phyloP scores from a whole-genome alignment of 2,113 vertebrate species.

The Symphodus melops region DNA sequence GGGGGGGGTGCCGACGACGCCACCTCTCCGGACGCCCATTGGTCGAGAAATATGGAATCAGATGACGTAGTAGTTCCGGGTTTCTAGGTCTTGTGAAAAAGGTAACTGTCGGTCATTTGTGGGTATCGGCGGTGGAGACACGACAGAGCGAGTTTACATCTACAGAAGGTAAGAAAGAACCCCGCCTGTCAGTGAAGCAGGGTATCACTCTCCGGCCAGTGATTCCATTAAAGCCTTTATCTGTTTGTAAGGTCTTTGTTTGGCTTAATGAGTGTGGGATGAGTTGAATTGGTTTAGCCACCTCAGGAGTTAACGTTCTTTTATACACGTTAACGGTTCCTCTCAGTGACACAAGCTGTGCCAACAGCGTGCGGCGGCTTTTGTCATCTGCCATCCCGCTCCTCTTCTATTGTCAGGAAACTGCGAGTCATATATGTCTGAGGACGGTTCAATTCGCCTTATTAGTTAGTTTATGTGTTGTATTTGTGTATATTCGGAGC shows the following conservation, averaged over 20 bases:
- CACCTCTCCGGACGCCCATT: constrained; percentile 60
- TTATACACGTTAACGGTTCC: constrained; percentile 13
- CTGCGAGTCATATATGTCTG: not conserved
- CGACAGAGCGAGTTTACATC: not conserved
- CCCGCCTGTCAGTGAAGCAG: constrained; percentile 23
- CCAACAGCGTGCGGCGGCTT: constrained; percentile 25
- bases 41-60: constrained; percentile 84
- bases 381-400: constrained; percentile 43
- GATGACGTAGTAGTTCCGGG: constrained; percentile 83
- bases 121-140: not conserved
- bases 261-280: constrained; percentile 8
- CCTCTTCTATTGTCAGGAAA: not conserved
- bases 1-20: no score
- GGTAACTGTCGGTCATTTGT: constrained; percentile 86
- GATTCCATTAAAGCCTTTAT: constrained; percentile 46
- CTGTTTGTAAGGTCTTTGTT: constrained; percentile 19
- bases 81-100: constrained; percentile 48
- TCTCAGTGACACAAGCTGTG: not conserved
- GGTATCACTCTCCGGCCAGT: constrained; percentile 33
- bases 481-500: not conserved
- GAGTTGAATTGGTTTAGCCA: constrained; percentile 9
- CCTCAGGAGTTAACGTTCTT: constrained; percentile 19
- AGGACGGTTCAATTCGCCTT: not conserved
- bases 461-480: not conserved
- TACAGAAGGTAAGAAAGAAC: constrained; percentile 68